These are phyloP conservation scores for Campoplex capitator DNA, from an alignment of 2,888 invertebrate genomes.

Conservation along the genomic window DNA sequence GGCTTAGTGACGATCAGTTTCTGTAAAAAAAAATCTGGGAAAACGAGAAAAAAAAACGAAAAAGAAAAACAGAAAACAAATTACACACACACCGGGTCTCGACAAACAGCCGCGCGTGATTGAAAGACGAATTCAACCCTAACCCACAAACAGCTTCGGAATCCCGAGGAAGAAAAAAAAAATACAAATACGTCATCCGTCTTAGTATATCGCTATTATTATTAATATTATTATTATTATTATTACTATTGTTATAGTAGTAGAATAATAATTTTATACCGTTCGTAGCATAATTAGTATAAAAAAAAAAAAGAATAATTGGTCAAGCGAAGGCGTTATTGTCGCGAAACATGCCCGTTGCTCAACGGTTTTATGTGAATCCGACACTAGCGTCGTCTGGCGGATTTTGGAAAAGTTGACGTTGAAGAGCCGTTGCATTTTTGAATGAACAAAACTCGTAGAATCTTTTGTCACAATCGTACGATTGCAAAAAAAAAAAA, in stretches of 20 bases:
- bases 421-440: neutral
- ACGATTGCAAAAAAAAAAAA: neutral
- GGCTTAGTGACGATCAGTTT: slow-evolving; percentile 83
- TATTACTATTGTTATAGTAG: slow-evolving; percentile 47
- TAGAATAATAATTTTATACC: slow-evolving; percentile 63
- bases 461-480: neutral
- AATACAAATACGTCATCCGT: slow-evolving; percentile 42
- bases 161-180: slow-evolving; percentile 44
- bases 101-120: slow-evolving; percentile 35
- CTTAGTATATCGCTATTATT: slow-evolving; percentile 39
- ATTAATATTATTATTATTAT: slow-evolving; percentile 14
- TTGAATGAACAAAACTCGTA: neutral
- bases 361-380: neutral
- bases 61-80: slow-evolving; percentile 36
- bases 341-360: slow-evolving; percentile 23
- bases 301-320: slow-evolving; percentile 33
- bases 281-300: slow-evolving; percentile 42
- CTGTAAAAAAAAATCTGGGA: slow-evolving; percentile 72
- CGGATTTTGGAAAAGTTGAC: neutral
- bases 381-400: slow-evolving; percentile 9
- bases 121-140: slow-evolving; percentile 43
- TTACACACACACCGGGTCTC: slow-evolving; percentile 39
- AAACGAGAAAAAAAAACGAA: slow-evolving; percentile 61
- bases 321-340: slow-evolving; percentile 22
- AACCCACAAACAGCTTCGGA: slow-evolving; percentile 52